phyloP scores from a whole-genome alignment of 1,140 invertebrate genomes.

The Eueides isabella region DNA sequence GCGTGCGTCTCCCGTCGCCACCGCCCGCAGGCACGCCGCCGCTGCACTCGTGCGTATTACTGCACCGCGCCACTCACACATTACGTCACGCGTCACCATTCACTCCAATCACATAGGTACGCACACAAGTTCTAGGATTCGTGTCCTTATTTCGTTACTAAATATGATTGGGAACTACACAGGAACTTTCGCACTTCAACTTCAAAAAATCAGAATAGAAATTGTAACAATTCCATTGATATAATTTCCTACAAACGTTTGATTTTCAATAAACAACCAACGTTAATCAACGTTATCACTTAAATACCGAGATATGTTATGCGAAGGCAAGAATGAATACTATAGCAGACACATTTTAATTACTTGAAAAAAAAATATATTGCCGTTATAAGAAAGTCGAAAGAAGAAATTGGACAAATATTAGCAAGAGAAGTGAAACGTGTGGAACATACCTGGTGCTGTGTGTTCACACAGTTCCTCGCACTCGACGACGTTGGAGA shows the following conservation, averaged over 20 bases:
- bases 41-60: constrained; percentile 4
- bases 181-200: too few relatives aligned
- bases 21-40: constrained; percentile 49
- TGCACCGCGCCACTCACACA: not conserved
- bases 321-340: constrained; percentile 1
- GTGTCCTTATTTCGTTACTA: not conserved
- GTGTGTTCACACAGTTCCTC: constrained; percentile 51
- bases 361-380: not conserved
- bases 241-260: too few relatives aligned
- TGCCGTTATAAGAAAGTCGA: not conserved
- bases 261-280: too few relatives aligned
- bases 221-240: too few relatives aligned
- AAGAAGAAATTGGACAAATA: constrained; percentile 3
- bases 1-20: constrained; percentile 45
- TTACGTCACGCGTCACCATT: not conserved
- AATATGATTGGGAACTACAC: too few relatives aligned
- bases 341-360: not conserved
- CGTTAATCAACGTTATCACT: not conserved
- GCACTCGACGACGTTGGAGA: constrained; percentile 67
- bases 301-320: not conserved
- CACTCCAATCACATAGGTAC: not conserved
- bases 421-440: not conserved
- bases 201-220: too few relatives aligned
- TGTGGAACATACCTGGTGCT: constrained; percentile 50
- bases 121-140: too few relatives aligned